Evolutionary conservation across 2,797 vertebrate species (phyloP), one percentile per base, ranked within the genome.

Genomic region (Protosalanx chinensis): DNA sequence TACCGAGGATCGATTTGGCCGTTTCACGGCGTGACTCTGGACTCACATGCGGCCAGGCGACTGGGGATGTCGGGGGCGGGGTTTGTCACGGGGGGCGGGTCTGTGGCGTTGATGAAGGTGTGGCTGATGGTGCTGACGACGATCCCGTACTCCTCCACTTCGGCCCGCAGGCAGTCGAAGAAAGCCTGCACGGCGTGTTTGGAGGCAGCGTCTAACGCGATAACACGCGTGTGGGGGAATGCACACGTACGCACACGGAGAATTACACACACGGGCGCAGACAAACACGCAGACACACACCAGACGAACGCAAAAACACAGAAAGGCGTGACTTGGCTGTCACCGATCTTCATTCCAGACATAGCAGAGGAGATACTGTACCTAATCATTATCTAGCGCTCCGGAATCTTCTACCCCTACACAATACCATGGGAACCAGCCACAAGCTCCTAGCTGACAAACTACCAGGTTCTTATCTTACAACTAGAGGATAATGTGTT

Each of bases 161-260:
- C 97, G 0, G 96, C 95, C 69, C 97, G 86, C 75, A 98, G 93
- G 73, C 96, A 97, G 84, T 99, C 97, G 1, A 98, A 98, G 88
- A 99, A 98, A 2, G 96, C 97, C 37, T 96, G 93, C 0, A 87
- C 93, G 0, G 97, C 97, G 0, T 99, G 97, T 76, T 98, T 99
- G 1, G 97, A 98, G 35, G 97, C 96, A 0, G 97, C 93, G 8
- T 97, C 97, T 99, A 64, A 59, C 5, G 12, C 41, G 7, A 46
- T 3, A 46, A 46, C 41, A 13, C 41, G 7, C 41, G 1, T 75
- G 23, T 27, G 23, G 78, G 41, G 57, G 67, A 60, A 77, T 66
- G 68, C 37, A 63, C 3, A 53, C 57, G 18, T 41, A 12, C 10
- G 77, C 60, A 77, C 30, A 82, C 58, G 65, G 6, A 72, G 35